phyloP scores from a whole-genome alignment of 2,888 invertebrate genomes.

The Melitaea athalia region DNA sequence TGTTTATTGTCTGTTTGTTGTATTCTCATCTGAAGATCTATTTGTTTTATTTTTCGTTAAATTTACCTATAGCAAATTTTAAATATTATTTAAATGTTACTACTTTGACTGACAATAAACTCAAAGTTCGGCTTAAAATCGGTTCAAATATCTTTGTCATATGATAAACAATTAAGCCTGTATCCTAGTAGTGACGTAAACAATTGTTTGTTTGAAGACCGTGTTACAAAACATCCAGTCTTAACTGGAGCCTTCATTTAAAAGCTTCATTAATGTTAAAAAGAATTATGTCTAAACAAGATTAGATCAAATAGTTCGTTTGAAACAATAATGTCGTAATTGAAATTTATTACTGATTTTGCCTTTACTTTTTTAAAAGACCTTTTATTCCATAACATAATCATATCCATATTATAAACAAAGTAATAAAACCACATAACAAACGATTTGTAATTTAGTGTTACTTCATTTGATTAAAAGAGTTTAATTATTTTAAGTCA shows the following conservation, averaged over 20 bases:
- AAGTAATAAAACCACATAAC: neutral
- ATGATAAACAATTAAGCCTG: neutral
- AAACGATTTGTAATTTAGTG: no score
- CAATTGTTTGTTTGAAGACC: constrained; percentile 23
- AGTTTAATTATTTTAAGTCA: no score
- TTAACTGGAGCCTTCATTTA: constrained; percentile 14
- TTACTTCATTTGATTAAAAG: no score
- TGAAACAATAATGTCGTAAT: constrained; percentile 3
- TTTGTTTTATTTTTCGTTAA: neutral
- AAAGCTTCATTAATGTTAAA: constrained; percentile 9
- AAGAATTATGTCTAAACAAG: constrained; percentile 7
- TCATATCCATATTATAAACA: neutral
- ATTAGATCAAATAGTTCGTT: constrained; percentile 1
- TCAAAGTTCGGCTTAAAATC: neutral
- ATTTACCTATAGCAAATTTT: neutral
- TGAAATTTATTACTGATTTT: constrained; percentile 5
- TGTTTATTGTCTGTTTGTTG: neutral
- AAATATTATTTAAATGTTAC: neutral
- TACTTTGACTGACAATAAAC: neutral
- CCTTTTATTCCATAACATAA: neutral
- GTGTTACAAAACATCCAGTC: constrained; percentile 28
- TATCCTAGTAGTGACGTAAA: constrained; percentile 3
- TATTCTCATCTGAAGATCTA: neutral
- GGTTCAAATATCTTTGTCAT: neutral
- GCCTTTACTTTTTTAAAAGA: neutral